Evolutionary conservation across 2,797 vertebrate genomes (phyloP), one percentile per base, ranked within the genome.

Genomic region (Danio albolineatus): DNA sequence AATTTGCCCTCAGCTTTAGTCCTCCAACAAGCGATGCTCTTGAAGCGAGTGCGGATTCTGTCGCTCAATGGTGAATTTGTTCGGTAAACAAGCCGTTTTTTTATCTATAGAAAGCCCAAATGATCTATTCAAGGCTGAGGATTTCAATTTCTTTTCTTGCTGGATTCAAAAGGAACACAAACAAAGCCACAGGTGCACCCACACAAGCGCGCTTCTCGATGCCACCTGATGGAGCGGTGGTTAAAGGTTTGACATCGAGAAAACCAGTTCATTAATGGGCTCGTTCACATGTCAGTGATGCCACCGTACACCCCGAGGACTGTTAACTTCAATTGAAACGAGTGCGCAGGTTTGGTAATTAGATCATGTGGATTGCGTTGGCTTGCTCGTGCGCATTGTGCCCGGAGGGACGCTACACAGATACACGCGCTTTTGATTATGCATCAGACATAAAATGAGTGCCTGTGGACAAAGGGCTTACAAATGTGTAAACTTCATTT

Each of bases 1-100:
- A 51, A 78, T 71, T 70, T 62, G 56, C 76, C 56, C 56, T 78
- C 76, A 71, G 46, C 66, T 78, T 77, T 67, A 56, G 44, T 60
- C 49, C 44, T 70, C 36, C 17, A n/a, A 21, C 46, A 70, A 71
- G 76, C 66, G 28, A 28, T 38, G 4, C 76, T 71, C 66, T 70
- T 38, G 43, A n/a, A 78, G 44, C n/a, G 53, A 59, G 53, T 16
- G 54, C 48, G 4, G 44, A 53, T 21, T 60, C 57, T 49, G 65
- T 71, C 10, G 10, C 57, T 78, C 66, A 51, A 28, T 17, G 7
- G 19, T 41, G 56, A 70, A 70, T 44, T 41, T 28, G 54, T 61
- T 48, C 56, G 2, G 76, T 54, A 78, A 78, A 78, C 57, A 78
- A 59, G 66, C 17, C 17, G 13, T 41, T 70, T 78, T 70, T 78